These are phyloP conservation scores for Machaerirhynchus nigripectus DNA, from an alignment of 2,113 vertebrate genomes.

Conservation along the genomic window DNA sequence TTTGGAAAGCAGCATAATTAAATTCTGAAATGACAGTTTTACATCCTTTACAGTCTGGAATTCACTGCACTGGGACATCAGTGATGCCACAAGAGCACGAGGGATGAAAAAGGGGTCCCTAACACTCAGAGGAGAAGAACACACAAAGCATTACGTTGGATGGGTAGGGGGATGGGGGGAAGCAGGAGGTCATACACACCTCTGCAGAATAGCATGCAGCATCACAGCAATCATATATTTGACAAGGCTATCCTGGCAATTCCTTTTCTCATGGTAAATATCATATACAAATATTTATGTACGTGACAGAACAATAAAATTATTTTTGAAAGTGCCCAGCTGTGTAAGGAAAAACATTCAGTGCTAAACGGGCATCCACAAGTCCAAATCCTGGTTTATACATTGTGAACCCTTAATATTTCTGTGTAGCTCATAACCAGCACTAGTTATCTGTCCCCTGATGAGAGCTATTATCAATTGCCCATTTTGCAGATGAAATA, in stretches of 20 bases:
- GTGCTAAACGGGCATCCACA: neutral
- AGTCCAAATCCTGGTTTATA: neutral
- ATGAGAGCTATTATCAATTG: neutral
- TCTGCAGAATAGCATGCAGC: neutral
- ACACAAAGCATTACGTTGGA: neutral
- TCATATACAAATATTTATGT: neutral
- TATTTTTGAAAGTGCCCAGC: neutral
- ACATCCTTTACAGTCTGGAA: neutral
- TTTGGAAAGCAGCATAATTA: conserved; percentile 37
- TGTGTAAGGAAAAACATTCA: neutral
- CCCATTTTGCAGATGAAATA: neutral
- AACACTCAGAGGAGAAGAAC: neutral
- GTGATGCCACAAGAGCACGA: neutral
- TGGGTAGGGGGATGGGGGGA: too few relatives aligned
- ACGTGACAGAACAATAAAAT: neutral
- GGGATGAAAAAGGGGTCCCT: neutral
- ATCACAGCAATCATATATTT: neutral
- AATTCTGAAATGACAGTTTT: conserved; percentile 22
- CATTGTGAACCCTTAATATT: neutral
- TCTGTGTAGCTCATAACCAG: neutral
- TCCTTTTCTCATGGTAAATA: neutral
- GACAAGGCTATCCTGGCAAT: neutral
- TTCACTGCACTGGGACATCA: neutral
- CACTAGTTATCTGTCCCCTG: neutral
- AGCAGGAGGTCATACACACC: neutral